Percentiles rank a stretch among this genome's conserved stretches.
phyloP scores from a whole-genome alignment of 2,888 invertebrate species.

The Adela reaumurella region DNA sequence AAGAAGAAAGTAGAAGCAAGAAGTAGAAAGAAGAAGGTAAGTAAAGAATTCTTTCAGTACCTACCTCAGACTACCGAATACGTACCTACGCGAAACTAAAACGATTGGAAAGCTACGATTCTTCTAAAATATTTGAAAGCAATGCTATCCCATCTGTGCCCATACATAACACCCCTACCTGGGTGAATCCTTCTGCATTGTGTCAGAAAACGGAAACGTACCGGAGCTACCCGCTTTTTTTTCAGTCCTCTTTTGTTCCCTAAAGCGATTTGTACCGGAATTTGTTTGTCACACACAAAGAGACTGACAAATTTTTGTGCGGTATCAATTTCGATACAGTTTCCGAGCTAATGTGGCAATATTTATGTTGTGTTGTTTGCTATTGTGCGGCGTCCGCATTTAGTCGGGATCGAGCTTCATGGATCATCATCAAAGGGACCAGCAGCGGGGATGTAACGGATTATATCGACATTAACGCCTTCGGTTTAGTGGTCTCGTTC shows the following conservation, averaged over 20 bases:
- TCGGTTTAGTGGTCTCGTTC: not conserved
- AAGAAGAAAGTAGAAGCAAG: no score
- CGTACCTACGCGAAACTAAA: no score
- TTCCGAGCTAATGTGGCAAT: slow-evolving; percentile 44
- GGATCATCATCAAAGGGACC: not conserved
- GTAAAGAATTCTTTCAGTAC: no score
- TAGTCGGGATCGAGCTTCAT: not conserved
- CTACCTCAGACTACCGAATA: no score
- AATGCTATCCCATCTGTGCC: slow-evolving; percentile 23
- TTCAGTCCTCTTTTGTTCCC: slow-evolving; percentile 7
- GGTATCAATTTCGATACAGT: slow-evolving; percentile 43
- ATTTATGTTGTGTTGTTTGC: slow-evolving; percentile 40
- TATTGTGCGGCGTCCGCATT: slow-evolving; percentile 23
- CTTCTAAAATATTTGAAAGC: no score
- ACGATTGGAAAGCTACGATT: no score
- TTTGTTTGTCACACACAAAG: slow-evolving; percentile 29
- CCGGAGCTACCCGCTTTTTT: not conserved
- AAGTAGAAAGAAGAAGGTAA: no score
- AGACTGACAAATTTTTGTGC: slow-evolving; percentile 34
- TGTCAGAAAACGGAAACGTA: not conserved
- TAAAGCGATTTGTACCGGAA: slow-evolving; percentile 45
- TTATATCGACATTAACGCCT: slow-evolving; percentile 32
- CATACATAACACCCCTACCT: slow-evolving; percentile 41
- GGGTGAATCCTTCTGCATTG: slow-evolving; percentile 26
- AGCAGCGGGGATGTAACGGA: slow-evolving; percentile 30